Conservation (phyloP, 1,140 invertebrate species). For the Ditylenchus dipsaci region DNA sequence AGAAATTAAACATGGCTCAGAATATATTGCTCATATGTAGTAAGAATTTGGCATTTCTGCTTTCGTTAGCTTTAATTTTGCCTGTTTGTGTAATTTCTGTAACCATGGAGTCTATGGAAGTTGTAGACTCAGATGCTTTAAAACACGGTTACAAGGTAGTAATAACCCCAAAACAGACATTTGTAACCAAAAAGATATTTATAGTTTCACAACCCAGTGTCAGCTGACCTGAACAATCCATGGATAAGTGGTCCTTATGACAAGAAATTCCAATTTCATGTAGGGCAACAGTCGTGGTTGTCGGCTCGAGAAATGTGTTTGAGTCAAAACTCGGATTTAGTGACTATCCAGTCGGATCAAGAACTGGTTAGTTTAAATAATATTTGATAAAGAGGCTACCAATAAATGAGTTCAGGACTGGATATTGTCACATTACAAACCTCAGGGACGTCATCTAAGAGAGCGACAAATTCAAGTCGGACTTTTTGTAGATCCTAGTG, state of each 20-base stretch:
- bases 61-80: too few species aligned
- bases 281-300: slow-evolving; percentile 49
- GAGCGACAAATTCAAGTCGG: slow-evolving; percentile 46
- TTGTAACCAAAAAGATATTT: not conserved
- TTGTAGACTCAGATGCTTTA: not conserved
- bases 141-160: slow-evolving; percentile 4
- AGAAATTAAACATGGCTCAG: too few species aligned
- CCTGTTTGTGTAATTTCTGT: too few species aligned
- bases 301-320: slow-evolving; percentile 42
- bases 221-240: slow-evolving; percentile 14
- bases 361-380: slow-evolving; percentile 36
- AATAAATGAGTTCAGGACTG: slow-evolving; percentile 27
- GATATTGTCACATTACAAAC: slow-evolving; percentile 40
- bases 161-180: not conserved
- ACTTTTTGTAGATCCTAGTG: slow-evolving; percentile 16
- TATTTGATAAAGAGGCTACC: not conserved
- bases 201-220: slow-evolving; percentile 8
- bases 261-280: slow-evolving; percentile 46
- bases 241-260: slow-evolving; percentile 40
- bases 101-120: not conserved
- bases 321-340: slow-evolving; percentile 43
- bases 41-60: too few species aligned
- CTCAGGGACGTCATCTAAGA: slow-evolving; percentile 26
- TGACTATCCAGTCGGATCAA: slow-evolving; percentile 24
- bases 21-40: too few species aligned